phyloP scores from a whole-genome alignment of 2,888 invertebrate species.

The Pteria penguin region DNA sequence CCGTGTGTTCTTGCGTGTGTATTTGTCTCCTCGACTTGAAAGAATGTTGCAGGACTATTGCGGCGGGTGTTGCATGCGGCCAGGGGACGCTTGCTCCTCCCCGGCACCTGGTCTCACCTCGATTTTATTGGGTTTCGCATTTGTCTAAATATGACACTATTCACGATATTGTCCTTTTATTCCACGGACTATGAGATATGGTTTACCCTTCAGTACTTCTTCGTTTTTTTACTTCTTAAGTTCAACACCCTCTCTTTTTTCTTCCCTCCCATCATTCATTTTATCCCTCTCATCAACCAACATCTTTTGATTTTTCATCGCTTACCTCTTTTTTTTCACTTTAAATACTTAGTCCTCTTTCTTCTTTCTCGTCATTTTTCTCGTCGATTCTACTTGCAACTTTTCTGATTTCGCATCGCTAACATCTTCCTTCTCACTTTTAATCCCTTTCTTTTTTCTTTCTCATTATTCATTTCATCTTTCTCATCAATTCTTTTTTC shows the following conservation, averaged over 20 bases:
- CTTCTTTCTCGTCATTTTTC: not conserved
- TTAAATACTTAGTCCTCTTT: not conserved
- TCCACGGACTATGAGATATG: no score
- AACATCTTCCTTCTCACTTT: not conserved
- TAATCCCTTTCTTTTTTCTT: not conserved
- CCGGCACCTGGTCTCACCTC: no score
- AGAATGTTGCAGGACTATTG: no score
- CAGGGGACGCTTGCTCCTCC: no score
- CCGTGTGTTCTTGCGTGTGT: no score
- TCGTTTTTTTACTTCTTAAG: not conserved
- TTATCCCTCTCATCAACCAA: not conserved
- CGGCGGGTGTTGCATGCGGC: no score
- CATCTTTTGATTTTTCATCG: not conserved
- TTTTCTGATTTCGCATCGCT: not conserved
- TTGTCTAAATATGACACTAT: no score
- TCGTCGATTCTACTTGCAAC: not conserved
- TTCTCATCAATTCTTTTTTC: not conserved
- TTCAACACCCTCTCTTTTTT: not conserved
- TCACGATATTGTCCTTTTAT: no score
- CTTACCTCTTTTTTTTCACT: not conserved
- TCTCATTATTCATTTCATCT: no score
- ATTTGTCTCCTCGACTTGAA: no score
- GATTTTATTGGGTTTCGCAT: no score
- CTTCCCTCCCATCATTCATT: not conserved
- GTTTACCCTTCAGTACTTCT: not conserved